These are phyloP conservation scores for Lasioglossum calceatum DNA, from an alignment of 2,888 invertebrate genomes.

Conservation along the genomic window DNA sequence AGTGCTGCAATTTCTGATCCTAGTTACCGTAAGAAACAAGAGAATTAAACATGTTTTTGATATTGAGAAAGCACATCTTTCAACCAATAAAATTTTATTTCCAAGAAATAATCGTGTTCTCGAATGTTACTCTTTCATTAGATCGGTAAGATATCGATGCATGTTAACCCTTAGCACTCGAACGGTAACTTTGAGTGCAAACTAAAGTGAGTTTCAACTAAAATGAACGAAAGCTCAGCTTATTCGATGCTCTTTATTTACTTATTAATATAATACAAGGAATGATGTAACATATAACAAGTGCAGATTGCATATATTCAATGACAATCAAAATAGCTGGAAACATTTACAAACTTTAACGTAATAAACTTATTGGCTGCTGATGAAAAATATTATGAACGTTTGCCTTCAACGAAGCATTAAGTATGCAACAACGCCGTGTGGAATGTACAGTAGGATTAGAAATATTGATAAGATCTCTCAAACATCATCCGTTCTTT, in stretches of 20 bases:
- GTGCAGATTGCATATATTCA: conserved; percentile 28
- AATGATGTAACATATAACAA: conserved; percentile 39
- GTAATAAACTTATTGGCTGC: conserved; percentile 44
- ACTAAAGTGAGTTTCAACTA: background rate
- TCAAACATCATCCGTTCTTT: background rate
- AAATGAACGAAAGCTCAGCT: background rate
- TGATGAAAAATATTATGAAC: conserved; percentile 39
- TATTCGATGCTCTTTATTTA: conserved; percentile 43
- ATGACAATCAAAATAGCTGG: conserved; percentile 47
- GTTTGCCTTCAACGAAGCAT: conserved; percentile 55
- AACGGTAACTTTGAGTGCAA: too few relatives aligned
- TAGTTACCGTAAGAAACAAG: conserved; percentile 57
- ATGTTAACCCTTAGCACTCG: background rate
- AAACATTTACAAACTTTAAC: conserved; percentile 36
- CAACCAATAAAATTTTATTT: conserved; percentile 8
- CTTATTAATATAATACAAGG: conserved; percentile 39
- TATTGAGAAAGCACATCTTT: background rate
- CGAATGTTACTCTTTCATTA: background rate
- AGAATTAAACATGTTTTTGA: conserved; percentile 14
- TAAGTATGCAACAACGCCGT: conserved; percentile 53
- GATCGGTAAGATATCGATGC: background rate
- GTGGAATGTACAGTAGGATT: conserved; percentile 18
- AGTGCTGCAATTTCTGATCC: conserved; percentile 89
- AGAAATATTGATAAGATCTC: conserved; percentile 12
- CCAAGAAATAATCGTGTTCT: background rate